phyloP scores from a whole-genome alignment of 2,888 invertebrate genomes.

The Aquatica leii region DNA sequence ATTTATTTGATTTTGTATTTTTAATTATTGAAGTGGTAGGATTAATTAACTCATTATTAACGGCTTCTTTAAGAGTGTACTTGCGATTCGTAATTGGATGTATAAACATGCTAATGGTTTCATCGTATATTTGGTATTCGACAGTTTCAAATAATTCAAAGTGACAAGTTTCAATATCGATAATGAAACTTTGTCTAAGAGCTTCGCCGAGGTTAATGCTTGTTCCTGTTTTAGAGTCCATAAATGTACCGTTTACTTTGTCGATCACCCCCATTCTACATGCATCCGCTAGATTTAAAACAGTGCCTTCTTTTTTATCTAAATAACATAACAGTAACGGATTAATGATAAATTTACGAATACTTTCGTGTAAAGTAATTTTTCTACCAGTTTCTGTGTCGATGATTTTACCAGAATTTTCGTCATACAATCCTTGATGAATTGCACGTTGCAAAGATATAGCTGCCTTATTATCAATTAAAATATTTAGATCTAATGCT shows the following conservation, averaged over 20 bases:
- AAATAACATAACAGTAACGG: slow-evolving; percentile 83
- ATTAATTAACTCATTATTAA: slow-evolving; percentile 79
- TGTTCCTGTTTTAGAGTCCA: slow-evolving; percentile 73
- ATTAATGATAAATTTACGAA: slow-evolving; percentile 81
- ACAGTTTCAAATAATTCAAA: slow-evolving; percentile 83
- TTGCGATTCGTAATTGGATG: slow-evolving; percentile 82
- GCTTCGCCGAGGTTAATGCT: slow-evolving; percentile 77
- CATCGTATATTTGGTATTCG: slow-evolving; percentile 80
- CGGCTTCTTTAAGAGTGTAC: slow-evolving; percentile 76
- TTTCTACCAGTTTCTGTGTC: slow-evolving; percentile 82
- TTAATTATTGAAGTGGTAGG: slow-evolving; percentile 79
- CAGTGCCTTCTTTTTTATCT: slow-evolving; percentile 76
- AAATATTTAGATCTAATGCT: slow-evolving; percentile 80
- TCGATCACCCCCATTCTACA: slow-evolving; percentile 84
- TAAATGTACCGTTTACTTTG: slow-evolving; percentile 79
- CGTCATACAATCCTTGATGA: slow-evolving; percentile 86
- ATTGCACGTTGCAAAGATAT: slow-evolving; percentile 85
- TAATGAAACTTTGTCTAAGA: slow-evolving; percentile 77
- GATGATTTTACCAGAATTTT: slow-evolving; percentile 79
- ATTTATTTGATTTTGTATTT: slow-evolving; percentile 73
- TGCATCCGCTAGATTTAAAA: slow-evolving; percentile 79
- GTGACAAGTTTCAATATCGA: slow-evolving; percentile 86
- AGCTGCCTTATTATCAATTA: slow-evolving; percentile 82
- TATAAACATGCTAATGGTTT: slow-evolving; percentile 70
- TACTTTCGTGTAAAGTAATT: slow-evolving; percentile 84